Percentiles rank a stretch among this genome's conserved stretches.
Evolutionary conservation across 2,113 vertebrate species (phyloP).

Genomic region (Columbina picui): DNA sequence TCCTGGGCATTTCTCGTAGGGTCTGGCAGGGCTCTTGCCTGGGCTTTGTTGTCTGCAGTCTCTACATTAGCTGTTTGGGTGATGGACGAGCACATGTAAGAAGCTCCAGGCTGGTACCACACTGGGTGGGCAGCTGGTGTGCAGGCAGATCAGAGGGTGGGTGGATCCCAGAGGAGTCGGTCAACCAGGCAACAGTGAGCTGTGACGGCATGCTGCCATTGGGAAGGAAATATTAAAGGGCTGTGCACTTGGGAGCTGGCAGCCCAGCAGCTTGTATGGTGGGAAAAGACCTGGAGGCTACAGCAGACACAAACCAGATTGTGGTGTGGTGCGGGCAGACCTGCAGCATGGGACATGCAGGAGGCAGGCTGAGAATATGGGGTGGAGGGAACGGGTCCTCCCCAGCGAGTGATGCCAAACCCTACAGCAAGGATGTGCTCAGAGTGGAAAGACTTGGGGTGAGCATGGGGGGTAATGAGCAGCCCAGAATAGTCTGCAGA

Average conservation of each 20-base stretch:
- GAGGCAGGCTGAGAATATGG: not conserved
- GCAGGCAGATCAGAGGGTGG: fast-evolving
- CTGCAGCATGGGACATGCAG: not conserved
- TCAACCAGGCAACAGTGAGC: not conserved
- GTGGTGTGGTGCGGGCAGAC: not conserved
- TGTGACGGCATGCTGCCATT: not conserved
- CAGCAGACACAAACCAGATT: not conserved
- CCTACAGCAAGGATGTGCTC: not conserved
- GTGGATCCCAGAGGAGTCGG: not conserved
- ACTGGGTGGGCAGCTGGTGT: not conserved
- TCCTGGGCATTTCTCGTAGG: not conserved
- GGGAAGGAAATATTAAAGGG: not conserved
- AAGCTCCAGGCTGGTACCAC: not conserved
- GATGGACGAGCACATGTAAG: fast-evolving
- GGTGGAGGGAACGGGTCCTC: not conserved
- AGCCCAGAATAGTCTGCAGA: not conserved
- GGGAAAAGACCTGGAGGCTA: not conserved
- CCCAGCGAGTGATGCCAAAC: fast-evolving
- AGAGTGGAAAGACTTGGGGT: not conserved
- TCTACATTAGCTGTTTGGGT: not conserved
- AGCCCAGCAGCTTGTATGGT: not conserved
- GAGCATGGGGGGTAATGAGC: not conserved
- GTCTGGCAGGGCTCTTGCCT: not conserved
- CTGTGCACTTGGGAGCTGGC: not conserved
- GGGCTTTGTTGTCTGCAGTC: not conserved